These are phyloP conservation scores for Drosophila micromelanica DNA, from an alignment of 1,140 invertebrate species.

Conservation along the genomic window DNA sequence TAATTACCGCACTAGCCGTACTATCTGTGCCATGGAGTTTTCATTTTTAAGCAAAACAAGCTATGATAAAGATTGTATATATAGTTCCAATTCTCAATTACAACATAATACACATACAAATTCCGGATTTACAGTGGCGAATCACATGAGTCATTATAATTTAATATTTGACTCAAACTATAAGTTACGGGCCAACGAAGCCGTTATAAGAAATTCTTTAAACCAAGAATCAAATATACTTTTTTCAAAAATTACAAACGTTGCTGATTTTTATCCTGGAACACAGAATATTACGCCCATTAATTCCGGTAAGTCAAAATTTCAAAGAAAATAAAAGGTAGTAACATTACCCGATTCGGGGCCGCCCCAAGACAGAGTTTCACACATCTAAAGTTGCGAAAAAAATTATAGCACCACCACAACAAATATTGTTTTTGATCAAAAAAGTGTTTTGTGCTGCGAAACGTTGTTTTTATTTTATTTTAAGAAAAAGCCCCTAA, in stretches of 20 bases:
- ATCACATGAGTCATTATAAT: conserved; percentile 72
- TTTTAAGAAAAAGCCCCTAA: too few species aligned
- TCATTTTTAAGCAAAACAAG: conserved; percentile 70
- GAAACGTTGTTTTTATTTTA: too few species aligned
- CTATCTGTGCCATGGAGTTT: conserved; percentile 70
- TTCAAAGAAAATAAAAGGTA: too few species aligned
- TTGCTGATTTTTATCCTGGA: conserved; percentile 67
- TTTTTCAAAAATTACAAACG: conserved; percentile 72
- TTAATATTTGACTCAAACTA: conserved; percentile 67
- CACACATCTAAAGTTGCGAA: too few species aligned
- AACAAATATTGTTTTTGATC: too few species aligned
- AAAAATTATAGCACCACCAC: too few species aligned
- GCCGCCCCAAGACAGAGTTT: too few species aligned
- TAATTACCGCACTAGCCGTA: conserved; percentile 5
- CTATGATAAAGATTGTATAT: conserved; percentile 73
- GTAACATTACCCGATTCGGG: too few species aligned
- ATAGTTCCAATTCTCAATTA: conserved; percentile 54
- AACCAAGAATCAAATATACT: conserved; percentile 71
- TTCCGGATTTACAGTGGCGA: conserved; percentile 52
- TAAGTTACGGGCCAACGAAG: conserved; percentile 67
- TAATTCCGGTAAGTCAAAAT: conserved; percentile 54
- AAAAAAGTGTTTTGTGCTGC: too few species aligned
- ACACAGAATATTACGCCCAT: conserved; percentile 61
- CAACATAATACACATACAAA: conserved; percentile 58
- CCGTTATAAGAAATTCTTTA: conserved; percentile 58